Conservation (phyloP, 1,140 invertebrate genomes). For the Acromyrmex echinatior region DNA sequence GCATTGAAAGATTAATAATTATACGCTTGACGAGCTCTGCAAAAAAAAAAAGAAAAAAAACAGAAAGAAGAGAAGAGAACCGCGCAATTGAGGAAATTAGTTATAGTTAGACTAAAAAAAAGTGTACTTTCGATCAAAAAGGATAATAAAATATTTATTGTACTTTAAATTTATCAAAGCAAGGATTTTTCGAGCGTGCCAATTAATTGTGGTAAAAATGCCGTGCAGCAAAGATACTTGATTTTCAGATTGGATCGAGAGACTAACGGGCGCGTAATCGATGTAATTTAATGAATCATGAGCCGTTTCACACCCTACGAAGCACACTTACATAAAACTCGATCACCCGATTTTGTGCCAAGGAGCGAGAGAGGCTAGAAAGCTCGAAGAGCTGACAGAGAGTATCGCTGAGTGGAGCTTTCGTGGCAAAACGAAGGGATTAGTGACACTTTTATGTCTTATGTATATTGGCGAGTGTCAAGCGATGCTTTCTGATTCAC, state of each 20-base stretch:
- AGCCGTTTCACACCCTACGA: background rate
- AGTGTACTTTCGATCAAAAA: background rate
- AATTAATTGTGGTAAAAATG: constrained; percentile 53
- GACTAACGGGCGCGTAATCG: constrained; percentile 45
- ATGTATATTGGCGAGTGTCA: background rate
- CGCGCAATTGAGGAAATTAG: background rate
- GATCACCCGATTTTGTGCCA: too few relatives aligned
- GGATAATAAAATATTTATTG: background rate
- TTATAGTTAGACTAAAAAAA: background rate
- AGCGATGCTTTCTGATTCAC: background rate
- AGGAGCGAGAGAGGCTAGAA: too few relatives aligned
- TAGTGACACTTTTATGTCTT: background rate
- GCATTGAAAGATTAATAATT: constrained; percentile 20
- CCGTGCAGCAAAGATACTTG: constrained; percentile 32
- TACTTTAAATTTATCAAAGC: background rate
- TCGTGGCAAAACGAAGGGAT: constrained; percentile 16
- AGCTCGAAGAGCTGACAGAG: background rate
- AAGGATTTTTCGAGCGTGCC: background rate
- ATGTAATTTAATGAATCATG: constrained; percentile 65
- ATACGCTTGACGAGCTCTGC: background rate
- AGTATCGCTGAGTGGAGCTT: background rate
- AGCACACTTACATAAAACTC: background rate
- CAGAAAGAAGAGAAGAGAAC: background rate
- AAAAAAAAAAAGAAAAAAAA: background rate
- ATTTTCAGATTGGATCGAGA: constrained; percentile 37